Base-by-base conservation (phyloP, 2,113 vertebrate species). In the Xyrauchen texanus region DNA sequence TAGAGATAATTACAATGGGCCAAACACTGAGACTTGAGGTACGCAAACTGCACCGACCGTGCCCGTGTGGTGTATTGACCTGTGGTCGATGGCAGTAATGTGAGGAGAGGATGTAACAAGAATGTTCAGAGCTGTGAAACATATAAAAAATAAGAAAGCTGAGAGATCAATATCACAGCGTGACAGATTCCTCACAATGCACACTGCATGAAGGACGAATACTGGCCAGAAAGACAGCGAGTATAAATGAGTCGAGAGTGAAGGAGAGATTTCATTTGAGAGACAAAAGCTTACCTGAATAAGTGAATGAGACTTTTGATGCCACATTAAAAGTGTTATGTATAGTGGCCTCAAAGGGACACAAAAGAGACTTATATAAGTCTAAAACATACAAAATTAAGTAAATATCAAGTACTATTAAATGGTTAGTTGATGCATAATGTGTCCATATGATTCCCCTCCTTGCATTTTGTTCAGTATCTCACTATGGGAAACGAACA, bases 1-100 rank as follows among this genome's bases (percentile, higher is more conserved):
- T 70, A 62, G 49, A 69, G 58, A 78, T 78, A 70, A 78, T 78
- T 70, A 62, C 21, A 52, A 68, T 44, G 13, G 57, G 57, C 65
- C 77, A 6, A 63, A 68, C 66, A 63, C 9, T 6, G 21, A 34
- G 21, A 34, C 21, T 34, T 34, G 21, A 34, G 21, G 21, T 34
- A 34, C 21, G 21, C 21, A 3, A 34, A 34, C 1, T 4, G 42
- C 44, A 77, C 21, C 45, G 4, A 60, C 76, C 9, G 45, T 57
- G 53, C 52, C 64, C 44, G 34, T 58, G 71, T 58, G 63, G 46
- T 65, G 58, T 75, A 81, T 75, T 81, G 71, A 81, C 64, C 55
- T 53, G 71, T 21, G 46, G 55, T 66, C 51, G 47, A 57, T 68
- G 55, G 10, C 5, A 2, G 21, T 62, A 49, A 42, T 21, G 53